Evolutionary conservation across 2,888 invertebrate species (phyloP).

Genomic region (Deroplatys truncata): DNA sequence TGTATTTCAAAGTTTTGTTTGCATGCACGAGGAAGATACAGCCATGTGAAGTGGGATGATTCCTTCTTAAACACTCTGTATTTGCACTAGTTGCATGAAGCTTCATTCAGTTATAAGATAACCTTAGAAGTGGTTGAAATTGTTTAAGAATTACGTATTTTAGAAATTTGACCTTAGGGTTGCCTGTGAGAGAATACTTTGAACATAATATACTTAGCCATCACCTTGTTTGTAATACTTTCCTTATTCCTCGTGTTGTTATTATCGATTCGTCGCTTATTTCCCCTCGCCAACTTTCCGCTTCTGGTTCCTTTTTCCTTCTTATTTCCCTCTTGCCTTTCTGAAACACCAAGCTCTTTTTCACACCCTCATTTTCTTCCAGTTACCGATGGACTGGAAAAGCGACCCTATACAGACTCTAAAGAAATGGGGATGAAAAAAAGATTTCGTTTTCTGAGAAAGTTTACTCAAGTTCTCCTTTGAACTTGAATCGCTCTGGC

Average conservation of each 20-base stretch:
- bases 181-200: no score
- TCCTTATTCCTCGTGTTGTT: neutral
- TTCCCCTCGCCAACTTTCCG: neutral
- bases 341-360: neutral
- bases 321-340: neutral
- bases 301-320: neutral
- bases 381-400: slow-evolving; percentile 11
- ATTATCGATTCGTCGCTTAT: neutral
- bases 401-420: neutral
- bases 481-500: neutral
- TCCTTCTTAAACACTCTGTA: no score
- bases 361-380: neutral
- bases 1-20: no score
- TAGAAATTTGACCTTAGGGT: no score
- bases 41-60: no score
- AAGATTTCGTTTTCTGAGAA: neutral
- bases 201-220: neutral
- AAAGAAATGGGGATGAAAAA: neutral
- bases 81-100: no score
- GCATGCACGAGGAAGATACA: no score
- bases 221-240: neutral
- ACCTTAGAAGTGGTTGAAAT: no score
- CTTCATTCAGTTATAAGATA: no score
- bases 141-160: no score
- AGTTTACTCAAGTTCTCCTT: slow-evolving; percentile 9